Base-by-base conservation (phyloP, 2,888 invertebrate genomes). In the Troides oblongomaculatus region DNA sequence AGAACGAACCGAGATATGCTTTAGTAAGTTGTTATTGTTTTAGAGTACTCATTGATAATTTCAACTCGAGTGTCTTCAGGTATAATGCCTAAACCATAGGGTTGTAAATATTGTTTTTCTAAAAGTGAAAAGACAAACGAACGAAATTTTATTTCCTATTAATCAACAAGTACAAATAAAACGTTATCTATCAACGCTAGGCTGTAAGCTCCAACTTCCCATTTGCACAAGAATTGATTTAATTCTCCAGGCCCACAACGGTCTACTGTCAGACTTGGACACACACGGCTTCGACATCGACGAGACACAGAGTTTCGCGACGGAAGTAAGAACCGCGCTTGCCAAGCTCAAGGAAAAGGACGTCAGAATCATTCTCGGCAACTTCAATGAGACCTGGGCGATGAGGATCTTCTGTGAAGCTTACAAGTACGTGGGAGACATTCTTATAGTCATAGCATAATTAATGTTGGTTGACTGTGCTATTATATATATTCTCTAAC, bases 381-480 rank as follows among this genome's bases (percentile, higher is more conserved):
- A 99, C 88, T 99, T 99, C 87, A 98, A 98, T 87, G 98, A 98
- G 84, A 95, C 95, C 65, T 98, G 98, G 97, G 99, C 99, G 0
- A 92, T 97, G 68, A 94, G 95, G 78, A 96, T 97, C 73, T 97
- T 97, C 84, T 98, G 97, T 84, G 97, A 97, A 83, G 97, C 97
- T 64, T 96, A 95, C 84, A 95, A 94, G 95, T 95, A 84, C 77
- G 46, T 46, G 46, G 1, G 46, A 14, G 14, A 46, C 46, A 46
- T 2, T 46, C 14, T 14, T 12, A 14, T 12, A 14, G 14, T 14
- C 46, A 46, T 46, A 4, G 43, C 39, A 43, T 10, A 8, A 43
- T 46, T 14, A 8, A 46, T 4, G 46, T 14, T 46, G 1, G 12
- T 46, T 46, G 14, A 10, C 14, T 46, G 43, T 43, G 12, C 46